These are phyloP conservation scores for Coccyzus lansbergi DNA, from an alignment of 2,797 vertebrate species.

Conservation along the genomic window DNA sequence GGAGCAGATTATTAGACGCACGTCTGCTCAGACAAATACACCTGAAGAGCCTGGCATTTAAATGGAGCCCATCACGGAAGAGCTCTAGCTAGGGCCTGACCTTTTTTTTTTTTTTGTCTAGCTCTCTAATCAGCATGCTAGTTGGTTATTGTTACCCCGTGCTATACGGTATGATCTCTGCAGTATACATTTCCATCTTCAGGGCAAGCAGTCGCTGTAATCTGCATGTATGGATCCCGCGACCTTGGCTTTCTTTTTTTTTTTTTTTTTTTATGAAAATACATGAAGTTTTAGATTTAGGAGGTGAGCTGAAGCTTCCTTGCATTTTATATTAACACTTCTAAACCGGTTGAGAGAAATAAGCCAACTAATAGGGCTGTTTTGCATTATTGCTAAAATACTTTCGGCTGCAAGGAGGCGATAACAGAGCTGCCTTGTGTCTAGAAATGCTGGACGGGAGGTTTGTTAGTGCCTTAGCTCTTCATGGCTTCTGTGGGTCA, in stretches of 20 bases:
- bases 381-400: neutral
- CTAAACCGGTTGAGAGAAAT: neutral
- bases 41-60: slow-evolving; percentile 57
- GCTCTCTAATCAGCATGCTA: slow-evolving; percentile 57
- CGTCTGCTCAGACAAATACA: slow-evolving; percentile 43
- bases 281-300: neutral
- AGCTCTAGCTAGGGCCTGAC: slow-evolving; percentile 45
- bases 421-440: neutral
- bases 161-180: slow-evolving; percentile 36
- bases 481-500: neutral
- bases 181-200: slow-evolving; percentile 32
- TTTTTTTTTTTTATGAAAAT: slow-evolving; percentile 26
- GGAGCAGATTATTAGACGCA: slow-evolving; percentile 55
- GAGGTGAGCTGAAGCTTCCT: neutral
- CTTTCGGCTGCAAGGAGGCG: neutral
- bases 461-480: neutral
- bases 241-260: slow-evolving; percentile 4
- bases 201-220: neutral
- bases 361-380: neutral
- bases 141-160: slow-evolving; percentile 46
- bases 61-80: neutral
- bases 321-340: neutral
- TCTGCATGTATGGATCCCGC: neutral
- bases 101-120: slow-evolving; percentile 51
- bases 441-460: neutral